Conservation (phyloP, 2,888 invertebrate species). For the Diaprepes abbreviatus region DNA sequence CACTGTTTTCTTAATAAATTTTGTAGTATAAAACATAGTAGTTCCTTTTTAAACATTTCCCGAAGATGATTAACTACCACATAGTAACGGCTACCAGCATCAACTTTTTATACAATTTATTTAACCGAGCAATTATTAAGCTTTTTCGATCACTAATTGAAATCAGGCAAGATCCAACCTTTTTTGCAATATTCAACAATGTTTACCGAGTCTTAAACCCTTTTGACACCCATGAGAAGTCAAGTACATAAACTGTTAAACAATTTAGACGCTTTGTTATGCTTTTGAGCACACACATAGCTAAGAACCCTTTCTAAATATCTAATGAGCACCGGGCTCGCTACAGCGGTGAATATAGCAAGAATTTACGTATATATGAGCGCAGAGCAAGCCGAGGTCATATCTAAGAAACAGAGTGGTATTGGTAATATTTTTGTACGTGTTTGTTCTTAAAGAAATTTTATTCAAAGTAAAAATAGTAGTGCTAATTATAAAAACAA, state of each 20-base stretch:
- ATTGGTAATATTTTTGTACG: not conserved
- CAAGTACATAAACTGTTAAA: constrained; percentile 42
- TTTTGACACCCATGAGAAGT: constrained; percentile 41
- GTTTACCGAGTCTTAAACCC: constrained; percentile 31
- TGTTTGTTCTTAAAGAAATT: too few species aligned
- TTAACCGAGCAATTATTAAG: too few species aligned
- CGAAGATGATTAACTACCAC: too few species aligned
- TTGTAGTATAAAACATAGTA: too few species aligned
- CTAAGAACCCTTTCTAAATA: constrained; percentile 46
- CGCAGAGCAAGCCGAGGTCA: not conserved
- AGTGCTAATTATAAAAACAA: too few species aligned
- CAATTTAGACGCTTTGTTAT: constrained; percentile 45
- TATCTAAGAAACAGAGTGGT: constrained; percentile 9
- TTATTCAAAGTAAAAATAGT: too few species aligned
- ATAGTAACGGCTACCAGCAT: too few species aligned
- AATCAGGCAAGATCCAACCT: not conserved
- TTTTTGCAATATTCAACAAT: constrained; percentile 28
- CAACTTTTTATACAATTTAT: too few species aligned
- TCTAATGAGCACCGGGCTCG: constrained; percentile 33
- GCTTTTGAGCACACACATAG: constrained; percentile 40
- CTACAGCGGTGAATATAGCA: constrained; percentile 12
- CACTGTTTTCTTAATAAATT: too few species aligned
- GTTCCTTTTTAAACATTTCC: too few species aligned
- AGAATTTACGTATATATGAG: constrained; percentile 27
- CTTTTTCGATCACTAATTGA: too few species aligned